These are phyloP conservation scores for Drosophila pandora DNA, from an alignment of 1,140 invertebrate genomes.

Conservation along the genomic window DNA sequence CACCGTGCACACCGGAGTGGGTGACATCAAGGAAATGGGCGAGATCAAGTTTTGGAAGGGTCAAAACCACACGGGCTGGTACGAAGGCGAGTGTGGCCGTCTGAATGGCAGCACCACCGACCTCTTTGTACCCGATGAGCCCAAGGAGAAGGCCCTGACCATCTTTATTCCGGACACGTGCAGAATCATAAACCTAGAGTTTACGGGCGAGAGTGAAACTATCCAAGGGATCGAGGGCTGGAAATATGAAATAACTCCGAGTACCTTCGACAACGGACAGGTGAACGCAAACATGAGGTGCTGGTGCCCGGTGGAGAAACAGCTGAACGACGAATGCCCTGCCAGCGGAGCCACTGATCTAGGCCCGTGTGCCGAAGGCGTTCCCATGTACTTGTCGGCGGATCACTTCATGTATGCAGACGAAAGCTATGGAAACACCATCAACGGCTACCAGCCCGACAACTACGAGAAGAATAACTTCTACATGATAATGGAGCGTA, in stretches of 20 bases:
- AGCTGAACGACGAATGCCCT: slow-evolving; percentile 83
- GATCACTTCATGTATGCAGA: slow-evolving; percentile 95
- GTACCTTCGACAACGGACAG: slow-evolving; percentile 88
- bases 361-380: slow-evolving; percentile 87
- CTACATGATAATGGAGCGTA: slow-evolving; percentile 89
- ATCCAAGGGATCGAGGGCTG: slow-evolving; percentile 86
- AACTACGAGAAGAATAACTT: slow-evolving; percentile 88
- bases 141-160: slow-evolving; percentile 85
- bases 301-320: slow-evolving; percentile 83
- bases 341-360: slow-evolving; percentile 86
- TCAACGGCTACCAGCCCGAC: slow-evolving; percentile 88
- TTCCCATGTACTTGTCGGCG: slow-evolving; percentile 92
- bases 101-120: slow-evolving; percentile 90
- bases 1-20: slow-evolving; percentile 89
- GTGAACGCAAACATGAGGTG: slow-evolving; percentile 86
- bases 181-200: slow-evolving; percentile 85
- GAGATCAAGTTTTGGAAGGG: slow-evolving; percentile 89
- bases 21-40: slow-evolving; percentile 87
- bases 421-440: slow-evolving; percentile 86
- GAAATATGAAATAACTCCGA: slow-evolving; percentile 86
- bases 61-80: slow-evolving; percentile 85
- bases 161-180: slow-evolving; percentile 89
- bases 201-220: slow-evolving; percentile 65
- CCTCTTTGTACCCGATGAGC: slow-evolving; percentile 88
- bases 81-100: slow-evolving; percentile 86